These are phyloP conservation scores for Artibeus lituratus DNA, from an alignment of 2,797 vertebrate genomes.

Conservation along the genomic window DNA sequence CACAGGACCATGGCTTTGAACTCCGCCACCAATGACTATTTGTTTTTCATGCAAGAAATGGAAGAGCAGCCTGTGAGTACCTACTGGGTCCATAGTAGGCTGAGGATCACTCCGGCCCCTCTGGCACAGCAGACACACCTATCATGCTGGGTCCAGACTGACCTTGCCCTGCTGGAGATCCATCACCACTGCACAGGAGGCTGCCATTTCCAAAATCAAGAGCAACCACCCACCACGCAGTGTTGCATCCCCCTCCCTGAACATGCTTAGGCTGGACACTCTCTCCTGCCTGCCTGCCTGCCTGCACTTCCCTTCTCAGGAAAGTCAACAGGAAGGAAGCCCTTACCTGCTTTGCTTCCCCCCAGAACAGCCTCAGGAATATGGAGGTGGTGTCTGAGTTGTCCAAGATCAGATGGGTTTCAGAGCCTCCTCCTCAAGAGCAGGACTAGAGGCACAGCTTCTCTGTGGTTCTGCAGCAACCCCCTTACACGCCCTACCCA, in stretches of 20 bases:
- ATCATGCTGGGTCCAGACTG: neutral
- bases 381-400: neutral
- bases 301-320: neutral
- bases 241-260: neutral
- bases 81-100: neutral
- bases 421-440: neutral
- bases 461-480: too few species aligned
- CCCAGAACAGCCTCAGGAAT: neutral
- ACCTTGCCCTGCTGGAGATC: neutral
- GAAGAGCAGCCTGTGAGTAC: neutral
- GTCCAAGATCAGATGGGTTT: neutral
- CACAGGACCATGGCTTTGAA: constrained; percentile 67
- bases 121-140: neutral
- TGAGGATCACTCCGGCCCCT: neutral
- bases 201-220: neutral
- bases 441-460: neutral
- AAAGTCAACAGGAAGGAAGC: neutral
- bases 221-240: neutral
- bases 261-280: too few species aligned
- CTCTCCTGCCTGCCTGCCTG: too few species aligned
- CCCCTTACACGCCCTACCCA: accelerated
- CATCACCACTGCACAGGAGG: neutral
- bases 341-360: neutral
- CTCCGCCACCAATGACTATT: constrained; percentile 47
- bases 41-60: constrained; percentile 59